Base-by-base conservation (phyloP, 2,113 vertebrate genomes). In the Syngnathus typhle region DNA sequence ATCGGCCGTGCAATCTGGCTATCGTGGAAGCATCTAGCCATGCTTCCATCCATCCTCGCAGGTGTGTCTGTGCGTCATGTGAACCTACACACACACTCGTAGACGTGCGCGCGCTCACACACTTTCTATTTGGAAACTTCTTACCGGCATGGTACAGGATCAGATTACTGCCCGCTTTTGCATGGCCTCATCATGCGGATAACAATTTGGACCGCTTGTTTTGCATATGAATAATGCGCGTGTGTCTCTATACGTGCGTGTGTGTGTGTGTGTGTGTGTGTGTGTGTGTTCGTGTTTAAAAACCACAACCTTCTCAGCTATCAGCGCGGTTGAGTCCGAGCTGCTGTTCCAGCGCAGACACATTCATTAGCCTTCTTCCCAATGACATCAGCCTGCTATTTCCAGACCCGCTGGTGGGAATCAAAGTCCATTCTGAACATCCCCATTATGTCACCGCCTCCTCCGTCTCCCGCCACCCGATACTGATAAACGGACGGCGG, bases 331-430 rank as follows among this genome's bases (percentile, higher is more conserved):
- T 41, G 23, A 44, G 68, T 62, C 52, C 56, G 56, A 73, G 46
- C 56, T 65, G 65, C 68, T 77, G 21, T 84, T 72, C 79, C 36
- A 51, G 70, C 9, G 37, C 37, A 72, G 66, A 82, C 76, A 70
- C 82, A 83, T 86, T 79, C 83, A 83, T 88, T 80, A 78, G 78
- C 71, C 76, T 73, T 72, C 38, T 80, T 62, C 68, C 46, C 63
- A 38, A 70, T 89, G 84, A 88, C 81, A 86, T 89, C 85, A 88
- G 71, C 49, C 44, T 18, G 78, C 84, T 90, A 88, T 90, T 91
- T 74, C 78, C 66, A 70, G 83, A 68, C 60, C 13, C 13, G 49
- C 76, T 84, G 71, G 81, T 88, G 79, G 87, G 81, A 88, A 88
- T 76, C 81, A 62, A 70, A 77, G 79, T 82, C 82, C 78, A 81